A percentile compares a stretch with the other conserved stretches of the same genome.
phyloP scores from a whole-genome alignment of 2,113 vertebrate genomes.

The Cynopterus brachyotis region DNA sequence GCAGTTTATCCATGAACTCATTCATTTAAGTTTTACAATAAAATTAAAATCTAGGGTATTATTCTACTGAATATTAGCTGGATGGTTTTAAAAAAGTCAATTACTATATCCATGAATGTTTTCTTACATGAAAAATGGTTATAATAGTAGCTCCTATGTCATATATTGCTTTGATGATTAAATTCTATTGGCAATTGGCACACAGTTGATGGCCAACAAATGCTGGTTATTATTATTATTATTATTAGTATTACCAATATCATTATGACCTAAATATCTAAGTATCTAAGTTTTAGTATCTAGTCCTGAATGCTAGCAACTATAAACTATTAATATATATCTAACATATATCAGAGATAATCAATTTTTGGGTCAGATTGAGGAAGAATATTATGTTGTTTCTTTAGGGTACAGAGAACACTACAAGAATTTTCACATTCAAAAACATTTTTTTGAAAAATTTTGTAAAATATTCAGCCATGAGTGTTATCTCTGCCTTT shows the following conservation, averaged over 20 bases:
- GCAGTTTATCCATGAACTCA: background rate
- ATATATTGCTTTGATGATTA: background rate
- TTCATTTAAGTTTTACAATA: slow-evolving; percentile 19
- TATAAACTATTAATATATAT: background rate
- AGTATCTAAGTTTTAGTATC: background rate
- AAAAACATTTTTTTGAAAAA: background rate
- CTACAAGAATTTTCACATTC: background rate
- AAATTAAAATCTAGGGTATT: background rate
- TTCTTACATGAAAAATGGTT: background rate
- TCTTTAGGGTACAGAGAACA: background rate
- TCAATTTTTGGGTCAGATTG: background rate
- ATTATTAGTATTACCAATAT: background rate
- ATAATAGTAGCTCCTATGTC: background rate
- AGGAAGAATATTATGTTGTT: background rate
- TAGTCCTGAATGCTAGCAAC: background rate
- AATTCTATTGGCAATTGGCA: background rate
- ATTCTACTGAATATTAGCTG: background rate
- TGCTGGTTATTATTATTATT: background rate
- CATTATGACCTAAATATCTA: background rate
- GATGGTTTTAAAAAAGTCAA: background rate
- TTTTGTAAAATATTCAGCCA: background rate
- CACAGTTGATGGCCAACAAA: background rate
- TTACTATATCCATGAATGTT: background rate
- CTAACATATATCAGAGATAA: background rate
- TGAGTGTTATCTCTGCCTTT: background rate